phyloP scores from a whole-genome alignment of 2,888 invertebrate genomes.

The Thereva nobilitata region DNA sequence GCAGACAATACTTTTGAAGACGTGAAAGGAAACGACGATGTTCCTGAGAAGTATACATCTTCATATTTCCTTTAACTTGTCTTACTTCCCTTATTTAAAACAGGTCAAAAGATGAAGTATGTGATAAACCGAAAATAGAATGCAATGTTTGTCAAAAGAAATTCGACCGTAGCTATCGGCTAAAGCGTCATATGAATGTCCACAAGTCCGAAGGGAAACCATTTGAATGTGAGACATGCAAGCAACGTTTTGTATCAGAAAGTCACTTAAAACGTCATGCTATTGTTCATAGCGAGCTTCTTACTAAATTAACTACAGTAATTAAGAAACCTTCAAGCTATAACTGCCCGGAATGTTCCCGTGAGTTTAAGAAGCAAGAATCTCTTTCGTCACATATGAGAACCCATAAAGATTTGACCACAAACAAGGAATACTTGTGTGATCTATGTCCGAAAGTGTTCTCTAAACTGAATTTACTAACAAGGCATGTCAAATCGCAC shows the following conservation, averaged over 20 bases:
- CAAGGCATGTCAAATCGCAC: constrained; percentile 63
- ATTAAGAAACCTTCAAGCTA: constrained; percentile 43
- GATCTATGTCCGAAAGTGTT: constrained; percentile 60
- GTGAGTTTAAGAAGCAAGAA: constrained; percentile 60
- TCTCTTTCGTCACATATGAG: constrained; percentile 60
- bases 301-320: constrained; percentile 28
- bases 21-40: neutral
- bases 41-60: too few relatives aligned
- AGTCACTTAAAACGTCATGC: constrained; percentile 49
- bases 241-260: constrained; percentile 47
- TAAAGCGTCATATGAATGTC: constrained; percentile 48
- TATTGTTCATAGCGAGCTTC: constrained; percentile 46
- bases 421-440: constrained; percentile 53
- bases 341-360: constrained; percentile 62
- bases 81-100: neutral
- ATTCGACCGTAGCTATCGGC: constrained; percentile 59
- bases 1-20: constrained; percentile 1
- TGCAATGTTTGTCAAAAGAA: constrained; percentile 61
- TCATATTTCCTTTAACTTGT: too few relatives aligned
- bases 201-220: constrained; percentile 47
- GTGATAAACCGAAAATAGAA: constrained; percentile 39
- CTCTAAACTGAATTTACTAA: constrained; percentile 55
- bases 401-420: constrained; percentile 48
- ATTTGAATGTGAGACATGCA: constrained; percentile 48
- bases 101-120: neutral